Conservation (phyloP, 64 coral and sea anemone genomes). For the Stichodactyla helianthus region DNA sequence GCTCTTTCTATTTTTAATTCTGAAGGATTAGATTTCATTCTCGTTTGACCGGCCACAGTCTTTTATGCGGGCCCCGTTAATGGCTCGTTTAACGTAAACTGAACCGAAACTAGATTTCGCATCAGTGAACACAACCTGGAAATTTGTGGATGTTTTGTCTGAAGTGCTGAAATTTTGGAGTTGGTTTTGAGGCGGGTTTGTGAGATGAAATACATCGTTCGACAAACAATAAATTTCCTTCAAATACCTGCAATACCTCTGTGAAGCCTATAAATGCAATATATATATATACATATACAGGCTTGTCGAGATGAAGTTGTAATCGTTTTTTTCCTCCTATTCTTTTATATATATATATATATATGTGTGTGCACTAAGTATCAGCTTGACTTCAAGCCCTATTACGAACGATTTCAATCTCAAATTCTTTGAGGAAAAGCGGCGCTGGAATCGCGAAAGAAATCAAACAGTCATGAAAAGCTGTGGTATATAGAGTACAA, state of each 20-base stretch:
- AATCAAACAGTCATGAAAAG: not conserved
- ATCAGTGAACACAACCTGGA: not conserved
- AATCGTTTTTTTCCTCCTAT: too few species aligned
- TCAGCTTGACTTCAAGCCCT: not conserved
- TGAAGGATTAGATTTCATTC: not conserved
- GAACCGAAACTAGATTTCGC: not conserved
- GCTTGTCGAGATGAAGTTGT: too few species aligned
- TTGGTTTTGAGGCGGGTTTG: not conserved
- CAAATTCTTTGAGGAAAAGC: not conserved
- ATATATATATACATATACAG: too few species aligned
- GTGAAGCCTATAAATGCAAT: not conserved
- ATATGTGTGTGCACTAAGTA: not conserved
- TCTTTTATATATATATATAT: too few species aligned
- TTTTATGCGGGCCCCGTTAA: not conserved
- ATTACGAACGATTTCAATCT: not conserved
- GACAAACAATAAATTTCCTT: not conserved
- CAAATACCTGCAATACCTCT: not conserved
- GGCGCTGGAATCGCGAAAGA: not conserved
- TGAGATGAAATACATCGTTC: not conserved
- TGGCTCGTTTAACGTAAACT: not conserved
- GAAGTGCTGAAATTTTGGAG: not conserved
- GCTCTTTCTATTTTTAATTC: constrained; percentile 4
- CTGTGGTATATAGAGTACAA: not conserved
- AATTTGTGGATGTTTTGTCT: not conserved
- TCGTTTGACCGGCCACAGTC: not conserved